phyloP scores from a whole-genome alignment of 2,113 vertebrate species.

The Crotalus tigris region DNA sequence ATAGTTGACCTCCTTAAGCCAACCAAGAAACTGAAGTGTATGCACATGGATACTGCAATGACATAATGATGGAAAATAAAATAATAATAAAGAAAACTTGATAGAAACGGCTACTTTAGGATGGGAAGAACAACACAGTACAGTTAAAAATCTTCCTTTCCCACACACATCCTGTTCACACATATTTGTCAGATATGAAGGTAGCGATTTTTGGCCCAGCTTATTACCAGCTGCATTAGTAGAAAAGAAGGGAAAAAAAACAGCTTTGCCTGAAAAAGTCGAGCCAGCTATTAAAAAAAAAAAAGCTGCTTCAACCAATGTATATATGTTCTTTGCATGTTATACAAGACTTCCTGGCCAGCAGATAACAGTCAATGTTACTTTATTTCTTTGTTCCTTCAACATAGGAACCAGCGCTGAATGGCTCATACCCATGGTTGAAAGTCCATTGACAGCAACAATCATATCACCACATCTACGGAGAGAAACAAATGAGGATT shows the following conservation, averaged over 20 bases:
- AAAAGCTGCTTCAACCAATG: slow-evolving; percentile 26
- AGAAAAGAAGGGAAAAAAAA: not conserved
- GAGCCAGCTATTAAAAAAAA: slow-evolving; percentile 51
- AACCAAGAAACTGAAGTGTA: not conserved
- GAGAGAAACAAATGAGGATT: not conserved
- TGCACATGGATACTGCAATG: not conserved
- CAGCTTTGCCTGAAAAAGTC: slow-evolving; percentile 30
- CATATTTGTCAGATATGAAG: slow-evolving; percentile 22
- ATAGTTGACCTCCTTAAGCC: not conserved
- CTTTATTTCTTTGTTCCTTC: slow-evolving; percentile 95
- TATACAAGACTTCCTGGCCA: slow-evolving; percentile 95
- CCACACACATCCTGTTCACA: not conserved
- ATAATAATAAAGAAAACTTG: slow-evolving; percentile 17
- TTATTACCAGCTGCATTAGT: slow-evolving; percentile 61
- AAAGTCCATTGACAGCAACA: slow-evolving; percentile 91
- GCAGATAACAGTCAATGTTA: slow-evolving; percentile 93
- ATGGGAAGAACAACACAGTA: slow-evolving; percentile 35
- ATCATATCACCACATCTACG: slow-evolving; percentile 98
- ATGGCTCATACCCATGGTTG: slow-evolving; percentile 96
- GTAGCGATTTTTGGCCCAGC: slow-evolving; percentile 64
- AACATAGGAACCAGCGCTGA: slow-evolving; percentile 95
- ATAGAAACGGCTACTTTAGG: slow-evolving; percentile 44
- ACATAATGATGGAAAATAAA: not conserved
- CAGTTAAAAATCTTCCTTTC: slow-evolving; percentile 28
- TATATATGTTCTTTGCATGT: slow-evolving; percentile 6